A percentile compares a stretch with the other conserved stretches of the same genome.
These are phyloP conservation scores for Lydus trimaculatus DNA, from an alignment of 2,888 invertebrate genomes.

Conservation along the genomic window DNA sequence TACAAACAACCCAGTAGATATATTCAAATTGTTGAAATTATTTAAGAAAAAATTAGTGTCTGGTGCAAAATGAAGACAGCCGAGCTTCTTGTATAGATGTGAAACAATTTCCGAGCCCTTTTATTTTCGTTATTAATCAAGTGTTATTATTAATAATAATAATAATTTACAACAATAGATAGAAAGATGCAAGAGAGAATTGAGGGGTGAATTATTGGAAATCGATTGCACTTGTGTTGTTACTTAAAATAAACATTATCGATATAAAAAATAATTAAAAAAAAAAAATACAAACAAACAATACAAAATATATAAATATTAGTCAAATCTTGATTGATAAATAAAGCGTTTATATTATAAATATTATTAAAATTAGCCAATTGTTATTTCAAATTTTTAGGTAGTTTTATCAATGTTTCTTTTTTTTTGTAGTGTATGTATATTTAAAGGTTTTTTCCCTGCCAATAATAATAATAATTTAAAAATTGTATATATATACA, in stretches of 20 bases:
- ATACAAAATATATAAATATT: constrained; percentile 41
- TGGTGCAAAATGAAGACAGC: constrained; percentile 35
- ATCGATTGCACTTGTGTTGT: constrained; percentile 55
- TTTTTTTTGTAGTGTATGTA: constrained; percentile 57
- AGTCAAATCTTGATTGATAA: constrained; percentile 51
- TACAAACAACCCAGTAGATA: constrained; percentile 13
- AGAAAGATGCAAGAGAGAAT: constrained; percentile 10
- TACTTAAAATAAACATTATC: constrained; percentile 39
- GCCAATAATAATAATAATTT: constrained; percentile 56
- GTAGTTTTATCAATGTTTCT: constrained; percentile 60
- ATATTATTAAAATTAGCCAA: constrained; percentile 45
- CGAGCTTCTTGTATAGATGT: constrained; percentile 56
- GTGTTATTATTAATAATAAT: neutral
- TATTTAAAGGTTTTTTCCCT: constrained; percentile 55
- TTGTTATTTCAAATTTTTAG: constrained; percentile 56
- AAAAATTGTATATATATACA: constrained; percentile 58
- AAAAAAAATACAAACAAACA: too few relatives aligned
- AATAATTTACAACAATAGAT: neutral
- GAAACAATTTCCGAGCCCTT: constrained; percentile 49
- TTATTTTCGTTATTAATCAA: constrained; percentile 32
- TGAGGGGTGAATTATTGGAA: constrained; percentile 11
- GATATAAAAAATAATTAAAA: neutral
- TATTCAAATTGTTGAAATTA: neutral
- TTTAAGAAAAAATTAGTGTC: constrained; percentile 42
- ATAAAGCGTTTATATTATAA: constrained; percentile 40